Evolutionary conservation across 2,888 invertebrate genomes (phyloP).

Genomic region (Ormyrus pomaceus): DNA sequence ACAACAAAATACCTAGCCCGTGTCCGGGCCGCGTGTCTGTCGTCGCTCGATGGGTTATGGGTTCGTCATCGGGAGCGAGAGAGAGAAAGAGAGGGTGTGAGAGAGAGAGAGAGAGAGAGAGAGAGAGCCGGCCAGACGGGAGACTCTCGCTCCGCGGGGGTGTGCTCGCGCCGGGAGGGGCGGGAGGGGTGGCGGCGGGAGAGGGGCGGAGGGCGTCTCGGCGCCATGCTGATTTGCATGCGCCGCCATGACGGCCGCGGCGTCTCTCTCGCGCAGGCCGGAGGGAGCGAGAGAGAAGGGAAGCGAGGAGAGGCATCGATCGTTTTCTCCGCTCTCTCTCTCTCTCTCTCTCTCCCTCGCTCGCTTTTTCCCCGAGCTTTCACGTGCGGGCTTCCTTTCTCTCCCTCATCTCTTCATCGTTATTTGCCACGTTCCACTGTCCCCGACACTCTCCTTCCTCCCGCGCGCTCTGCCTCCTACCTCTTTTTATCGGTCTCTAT

Average conservation of each 20-base stretch:
- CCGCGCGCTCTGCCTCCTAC: constrained; percentile 29
- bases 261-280: neutral
- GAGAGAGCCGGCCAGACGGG: constrained; percentile 1
- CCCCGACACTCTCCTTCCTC: constrained; percentile 47
- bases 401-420: constrained; percentile 60
- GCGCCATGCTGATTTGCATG: constrained; percentile 82
- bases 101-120: neutral
- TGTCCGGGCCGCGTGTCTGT: constrained; percentile 67
- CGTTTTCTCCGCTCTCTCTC: constrained; percentile 72
- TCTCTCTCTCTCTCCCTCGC: constrained; percentile 63
- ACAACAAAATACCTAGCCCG: constrained; percentile 68
- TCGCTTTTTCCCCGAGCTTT: constrained; percentile 57
- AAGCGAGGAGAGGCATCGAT: constrained; percentile 77
- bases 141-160: neutral
- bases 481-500: constrained; percentile 52
- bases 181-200: constrained; percentile 37
- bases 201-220: constrained; percentile 74
- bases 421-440: constrained; percentile 67
- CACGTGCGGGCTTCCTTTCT: constrained; percentile 57
- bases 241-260: constrained; percentile 78
- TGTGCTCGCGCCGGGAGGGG: neutral
- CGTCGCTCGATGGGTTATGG: constrained; percentile 71
- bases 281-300: constrained; percentile 50
- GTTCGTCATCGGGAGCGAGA: constrained; percentile 64
- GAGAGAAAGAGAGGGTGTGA: too few species aligned